These are phyloP conservation scores for Menidia beryllina DNA, from an alignment of 2,113 vertebrate species.

Conservation along the genomic window DNA sequence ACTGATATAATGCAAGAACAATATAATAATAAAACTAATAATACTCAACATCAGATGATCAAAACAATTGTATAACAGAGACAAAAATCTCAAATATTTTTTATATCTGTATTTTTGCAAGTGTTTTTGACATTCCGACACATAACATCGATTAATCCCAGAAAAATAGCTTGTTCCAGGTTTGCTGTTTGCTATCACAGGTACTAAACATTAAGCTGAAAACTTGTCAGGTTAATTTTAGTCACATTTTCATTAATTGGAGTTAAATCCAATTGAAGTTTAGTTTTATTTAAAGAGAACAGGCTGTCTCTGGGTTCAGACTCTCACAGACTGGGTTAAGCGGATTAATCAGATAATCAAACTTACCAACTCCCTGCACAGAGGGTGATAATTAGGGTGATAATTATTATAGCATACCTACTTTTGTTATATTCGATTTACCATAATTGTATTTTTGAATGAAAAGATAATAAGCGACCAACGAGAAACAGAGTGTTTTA, in stretches of 20 bases:
- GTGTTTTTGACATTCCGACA: not conserved
- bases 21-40: not conserved
- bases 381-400: conserved; percentile 1
- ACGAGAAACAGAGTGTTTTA: not conserved
- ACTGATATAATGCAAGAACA: conserved; percentile 5
- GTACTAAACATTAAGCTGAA: not conserved
- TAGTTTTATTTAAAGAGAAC: not conserved
- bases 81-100: too few relatives aligned
- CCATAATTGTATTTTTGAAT: not conserved
- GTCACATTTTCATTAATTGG: not conserved
- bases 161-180: not conserved
- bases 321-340: not conserved
- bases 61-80: conserved; percentile 1
- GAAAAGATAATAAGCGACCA: not conserved
- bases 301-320: not conserved
- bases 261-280: not conserved
- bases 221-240: not conserved
- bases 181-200: not conserved
- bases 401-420: not conserved
- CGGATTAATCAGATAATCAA: not conserved
- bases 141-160: not conserved
- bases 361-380: not conserved
- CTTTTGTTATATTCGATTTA: not conserved
- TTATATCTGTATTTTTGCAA: not conserved
- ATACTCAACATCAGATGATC: not conserved